phyloP scores from a whole-genome alignment of 2,797 vertebrate species.

The Darevskia nairensis region DNA sequence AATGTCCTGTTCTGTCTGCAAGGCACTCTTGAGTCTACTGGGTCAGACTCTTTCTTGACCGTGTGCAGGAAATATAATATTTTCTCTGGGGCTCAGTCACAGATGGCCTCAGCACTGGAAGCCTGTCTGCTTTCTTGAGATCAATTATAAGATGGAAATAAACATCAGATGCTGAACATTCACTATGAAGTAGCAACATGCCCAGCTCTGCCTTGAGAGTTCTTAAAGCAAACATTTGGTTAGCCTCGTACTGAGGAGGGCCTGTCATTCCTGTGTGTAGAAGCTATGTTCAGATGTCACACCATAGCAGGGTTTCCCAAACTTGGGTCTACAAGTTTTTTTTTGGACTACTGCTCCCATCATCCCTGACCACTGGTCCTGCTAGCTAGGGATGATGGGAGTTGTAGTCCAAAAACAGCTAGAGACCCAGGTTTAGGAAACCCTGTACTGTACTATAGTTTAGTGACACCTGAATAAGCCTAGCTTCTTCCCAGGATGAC shows the following conservation, averaged over 20 bases:
- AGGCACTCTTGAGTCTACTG: neutral
- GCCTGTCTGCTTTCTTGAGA: neutral
- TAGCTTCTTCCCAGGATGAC: neutral
- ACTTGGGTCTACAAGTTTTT: neutral
- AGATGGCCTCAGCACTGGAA: slow-evolving; percentile 4
- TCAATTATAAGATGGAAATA: slow-evolving; percentile 3
- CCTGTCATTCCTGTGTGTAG: neutral
- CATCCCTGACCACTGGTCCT: neutral
- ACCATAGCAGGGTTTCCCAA: neutral
- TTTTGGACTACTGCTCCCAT: neutral
- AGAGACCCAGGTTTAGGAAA: too few relatives aligned
- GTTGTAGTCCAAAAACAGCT: too few relatives aligned
- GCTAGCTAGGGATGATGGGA: neutral
- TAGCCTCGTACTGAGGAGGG: neutral
- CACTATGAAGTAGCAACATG: neutral
- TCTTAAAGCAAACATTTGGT: neutral
- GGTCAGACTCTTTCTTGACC: neutral
- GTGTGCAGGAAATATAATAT: neutral
- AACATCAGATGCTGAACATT: slow-evolving; percentile 19
- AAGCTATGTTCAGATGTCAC: neutral
- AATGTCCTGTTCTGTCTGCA: neutral
- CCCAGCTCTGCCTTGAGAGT: neutral
- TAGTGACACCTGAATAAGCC: neutral
- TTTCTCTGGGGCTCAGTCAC: neutral
- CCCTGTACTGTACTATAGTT: neutral